phyloP scores from a whole-genome alignment of 23 tunicate genomes.

The Ciona savignyi region DNA sequence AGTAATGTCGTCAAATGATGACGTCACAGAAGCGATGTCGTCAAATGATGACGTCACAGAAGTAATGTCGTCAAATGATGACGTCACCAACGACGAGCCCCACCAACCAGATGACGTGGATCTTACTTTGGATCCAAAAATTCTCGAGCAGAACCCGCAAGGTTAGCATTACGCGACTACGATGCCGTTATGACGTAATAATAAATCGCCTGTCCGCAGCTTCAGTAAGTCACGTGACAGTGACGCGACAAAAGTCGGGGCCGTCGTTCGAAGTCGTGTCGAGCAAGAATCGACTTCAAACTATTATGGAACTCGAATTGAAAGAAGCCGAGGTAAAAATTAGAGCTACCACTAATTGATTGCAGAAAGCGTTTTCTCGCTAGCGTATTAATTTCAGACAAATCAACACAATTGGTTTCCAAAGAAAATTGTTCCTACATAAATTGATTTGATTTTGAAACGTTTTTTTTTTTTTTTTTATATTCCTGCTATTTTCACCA shows the following conservation, averaged over 20 bases:
- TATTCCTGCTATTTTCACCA: too few species aligned
- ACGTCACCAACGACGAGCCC: neutral
- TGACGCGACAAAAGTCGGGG: constrained; percentile 20
- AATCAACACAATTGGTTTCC: too few species aligned
- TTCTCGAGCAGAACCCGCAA: neutral
- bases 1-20: neutral
- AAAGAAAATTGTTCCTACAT: neutral
- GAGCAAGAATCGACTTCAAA: constrained; percentile 40
- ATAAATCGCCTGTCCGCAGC: neutral
- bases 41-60: too few species aligned
- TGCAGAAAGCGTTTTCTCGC: too few species aligned
- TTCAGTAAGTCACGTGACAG: constrained; percentile 6
- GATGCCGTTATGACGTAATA: neutral
- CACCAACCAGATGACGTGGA: neutral
- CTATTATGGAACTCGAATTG: constrained; percentile 45
- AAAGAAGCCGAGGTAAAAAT: constrained; percentile 41
- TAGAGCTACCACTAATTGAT: neutral
- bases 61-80: too few species aligned
- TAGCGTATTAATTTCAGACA: too few species aligned
- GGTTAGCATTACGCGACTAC: neutral
- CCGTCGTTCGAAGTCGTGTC: constrained; percentile 28
- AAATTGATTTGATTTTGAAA: neutral
- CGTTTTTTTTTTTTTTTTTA: neutral
- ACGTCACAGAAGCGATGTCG: too few species aligned
- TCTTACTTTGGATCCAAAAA: neutral